Base-by-base conservation (phyloP, 2,888 invertebrate genomes). In the Thelaira solivaga region DNA sequence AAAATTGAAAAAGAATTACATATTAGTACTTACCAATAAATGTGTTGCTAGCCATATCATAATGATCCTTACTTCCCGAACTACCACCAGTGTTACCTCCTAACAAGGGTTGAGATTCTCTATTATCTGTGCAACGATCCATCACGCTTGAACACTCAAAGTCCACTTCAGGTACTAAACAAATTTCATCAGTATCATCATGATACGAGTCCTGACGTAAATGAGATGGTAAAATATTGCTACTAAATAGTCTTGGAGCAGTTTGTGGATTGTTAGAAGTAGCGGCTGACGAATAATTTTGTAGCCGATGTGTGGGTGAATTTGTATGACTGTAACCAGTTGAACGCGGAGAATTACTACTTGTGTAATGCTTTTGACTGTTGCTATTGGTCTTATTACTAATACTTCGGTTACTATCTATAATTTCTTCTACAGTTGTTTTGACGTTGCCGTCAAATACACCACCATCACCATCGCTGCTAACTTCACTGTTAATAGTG, bases 91-190 rank as follows among this genome's bases (percentile, higher is more conserved):
- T 90, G 86, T 94, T 92, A 88, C 93, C 94, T 90, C 96, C 95
- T 64, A 98, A 92, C 82, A 98, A 93, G 88, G 97, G 97, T 91
- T 97, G 97, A 90, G 95, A 96, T 92, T 98, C 98, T 87, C 96
- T 92, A 90, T 94, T 95, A 80, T 93, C 92, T 81, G 94, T 93
- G 87, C 94, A 92, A 62, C 94, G 94, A 92, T 95, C 95, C 93
- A 95, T 93, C 75, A 84, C 83, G 91, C 92, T 92, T 89, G 88
- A 84, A 90, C 93, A 92, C 90, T 94, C 94, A 89, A 95, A 96
- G 82, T 92, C 93, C 83, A 96, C 93, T 90, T 96, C 96, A 83
- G 96, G 96, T 85, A 95, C 92, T 88, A 94, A 90, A 89, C 92
- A 92, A 88, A 93, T 93, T 89, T 94, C 94, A 89, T 94, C 88